These are phyloP conservation scores for Grus americana DNA, from an alignment of 2,113 vertebrate genomes.

Conservation along the genomic window DNA sequence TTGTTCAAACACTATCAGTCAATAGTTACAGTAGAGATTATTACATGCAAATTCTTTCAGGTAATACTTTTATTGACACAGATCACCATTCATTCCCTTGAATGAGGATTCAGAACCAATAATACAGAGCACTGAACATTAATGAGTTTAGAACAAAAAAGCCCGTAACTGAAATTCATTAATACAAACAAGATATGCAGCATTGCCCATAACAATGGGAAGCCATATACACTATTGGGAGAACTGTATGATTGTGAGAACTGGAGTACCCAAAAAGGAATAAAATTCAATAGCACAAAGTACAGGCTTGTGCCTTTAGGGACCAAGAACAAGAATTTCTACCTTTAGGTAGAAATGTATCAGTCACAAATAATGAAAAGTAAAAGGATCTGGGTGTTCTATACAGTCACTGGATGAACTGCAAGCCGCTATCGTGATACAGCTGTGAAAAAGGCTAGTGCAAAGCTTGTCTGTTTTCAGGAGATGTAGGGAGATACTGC, in stretches of 20 bases:
- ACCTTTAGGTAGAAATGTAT: neutral
- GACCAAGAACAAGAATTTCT: neutral
- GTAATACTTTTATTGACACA: neutral
- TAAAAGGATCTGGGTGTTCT: neutral
- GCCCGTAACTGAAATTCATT: neutral
- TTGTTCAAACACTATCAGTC: neutral
- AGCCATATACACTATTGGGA: neutral
- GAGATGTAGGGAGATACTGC: neutral
- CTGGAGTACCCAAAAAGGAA: neutral
- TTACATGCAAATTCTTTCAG: neutral
- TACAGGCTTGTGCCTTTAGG: neutral
- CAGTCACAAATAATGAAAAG: neutral
- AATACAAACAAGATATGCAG: neutral
- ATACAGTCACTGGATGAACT: neutral
- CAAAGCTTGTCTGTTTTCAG: neutral
- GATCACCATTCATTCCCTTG: neutral
- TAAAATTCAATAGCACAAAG: neutral
- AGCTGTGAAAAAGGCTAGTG: neutral
- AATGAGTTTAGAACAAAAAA: neutral
- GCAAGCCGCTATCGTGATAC: neutral
- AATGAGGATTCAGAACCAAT: neutral
- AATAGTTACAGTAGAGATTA: neutral
- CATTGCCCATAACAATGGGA: neutral
- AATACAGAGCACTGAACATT: neutral
- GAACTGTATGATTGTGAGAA: neutral